These are phyloP conservation scores for Malurus melanocephalus DNA, from an alignment of 2,113 vertebrate species.

Conservation along the genomic window DNA sequence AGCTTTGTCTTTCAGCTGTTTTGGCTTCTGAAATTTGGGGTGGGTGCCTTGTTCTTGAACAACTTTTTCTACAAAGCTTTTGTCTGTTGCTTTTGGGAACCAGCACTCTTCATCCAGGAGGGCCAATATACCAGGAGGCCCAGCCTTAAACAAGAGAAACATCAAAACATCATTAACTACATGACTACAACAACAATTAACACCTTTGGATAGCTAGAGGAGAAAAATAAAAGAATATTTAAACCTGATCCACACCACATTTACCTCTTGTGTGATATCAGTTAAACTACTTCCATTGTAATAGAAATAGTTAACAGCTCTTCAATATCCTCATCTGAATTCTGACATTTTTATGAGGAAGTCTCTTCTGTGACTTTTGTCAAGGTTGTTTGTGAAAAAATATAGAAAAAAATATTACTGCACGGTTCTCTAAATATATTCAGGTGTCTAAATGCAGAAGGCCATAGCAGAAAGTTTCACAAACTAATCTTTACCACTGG, in stretches of 20 bases:
- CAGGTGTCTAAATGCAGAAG: not conserved
- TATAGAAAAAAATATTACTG: not conserved
- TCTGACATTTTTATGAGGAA: not conserved
- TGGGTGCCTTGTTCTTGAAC: conserved; percentile 93
- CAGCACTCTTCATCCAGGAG: conserved; percentile 97
- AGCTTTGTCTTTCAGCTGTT: conserved; percentile 97
- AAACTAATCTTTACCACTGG: not conserved
- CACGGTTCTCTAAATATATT: not conserved
- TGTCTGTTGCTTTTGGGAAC: conserved; percentile 98
- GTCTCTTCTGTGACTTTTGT: not conserved
- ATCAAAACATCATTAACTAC: not conserved
- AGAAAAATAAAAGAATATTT: not conserved
- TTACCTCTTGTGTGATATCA: not conserved
- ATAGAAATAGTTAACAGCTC: not conserved
- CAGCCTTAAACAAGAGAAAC: conserved; percentile 75
- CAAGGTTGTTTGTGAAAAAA: not conserved
- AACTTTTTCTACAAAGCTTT: conserved; percentile 97
- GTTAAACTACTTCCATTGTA: not conserved
- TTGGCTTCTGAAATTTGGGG: conserved; percentile 95
- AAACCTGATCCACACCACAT: not conserved
- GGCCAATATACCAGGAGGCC: conserved; percentile 92
- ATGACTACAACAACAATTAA: not conserved
- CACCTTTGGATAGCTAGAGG: not conserved
- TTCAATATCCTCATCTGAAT: not conserved
- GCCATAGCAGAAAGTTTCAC: not conserved